Base-by-base conservation (phyloP, 1,140 invertebrate genomes). In the Cherax destructor region DNA sequence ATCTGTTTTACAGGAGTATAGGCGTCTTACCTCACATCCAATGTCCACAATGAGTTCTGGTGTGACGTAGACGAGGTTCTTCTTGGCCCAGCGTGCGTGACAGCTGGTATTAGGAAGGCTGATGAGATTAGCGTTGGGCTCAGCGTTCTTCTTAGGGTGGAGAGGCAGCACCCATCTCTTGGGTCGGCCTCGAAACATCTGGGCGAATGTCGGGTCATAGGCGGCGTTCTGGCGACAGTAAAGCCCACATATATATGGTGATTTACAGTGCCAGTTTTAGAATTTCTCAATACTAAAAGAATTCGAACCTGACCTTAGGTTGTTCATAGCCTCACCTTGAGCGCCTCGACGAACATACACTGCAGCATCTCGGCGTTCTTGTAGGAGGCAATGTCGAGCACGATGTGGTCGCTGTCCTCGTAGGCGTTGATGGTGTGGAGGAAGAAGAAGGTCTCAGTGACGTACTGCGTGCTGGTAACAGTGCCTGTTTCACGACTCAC, bases 371-470 rank as follows among this genome's bases (percentile, higher is more conserved):
- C 95, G 0, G 97, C 96, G 95, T 98, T 96, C 90, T 96, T 96
- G 94, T 98, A 98, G 83, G 96, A 96, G 93, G 97, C 98, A 61
- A 99, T 95, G 94, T 99, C 98, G 0, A 98, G 94, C 4, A 96
- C 94, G 2, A 98, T 94, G 78, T 97, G 95, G 90, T 96, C 95
- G n/a, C 96, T 95, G 76, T 97, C 96, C 94, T 98, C 98, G 94
- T 96, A 99, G 83, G 97, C 96, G 95, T 99, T 99, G 84, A 98
- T 98, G 59, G 98, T 97, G 94, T 99, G 98, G 4, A 98, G 95
- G 93, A 97, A 98, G 94, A 98, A 98, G 91, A 98, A 97, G 0
- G 96, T 94, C 86, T 97, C 96, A 0, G 97, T 95, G 41, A 96
- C 94, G 94, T 94, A 95, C 24, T 91, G 89, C 3, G 91, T 93